Conservation (phyloP, 2,113 vertebrate genomes). For the Leptocoma aspasia region DNA sequence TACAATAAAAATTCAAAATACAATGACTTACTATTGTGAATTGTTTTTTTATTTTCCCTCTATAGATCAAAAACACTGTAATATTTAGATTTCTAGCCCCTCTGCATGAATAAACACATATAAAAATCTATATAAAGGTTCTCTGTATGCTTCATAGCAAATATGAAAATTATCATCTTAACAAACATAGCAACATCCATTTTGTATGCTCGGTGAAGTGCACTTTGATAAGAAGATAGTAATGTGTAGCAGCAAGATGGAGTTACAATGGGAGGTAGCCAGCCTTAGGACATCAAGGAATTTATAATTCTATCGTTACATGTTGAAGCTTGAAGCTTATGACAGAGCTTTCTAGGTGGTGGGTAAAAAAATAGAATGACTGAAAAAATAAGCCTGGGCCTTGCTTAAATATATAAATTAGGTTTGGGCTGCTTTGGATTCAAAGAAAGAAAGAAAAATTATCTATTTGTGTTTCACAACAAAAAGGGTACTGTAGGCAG, state of each 20-base stretch:
- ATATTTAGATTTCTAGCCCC: background rate
- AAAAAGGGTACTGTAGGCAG: background rate
- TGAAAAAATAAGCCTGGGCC: background rate
- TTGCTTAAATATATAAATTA: background rate
- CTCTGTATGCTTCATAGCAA: background rate
- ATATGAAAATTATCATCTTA: background rate
- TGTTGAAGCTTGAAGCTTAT: background rate
- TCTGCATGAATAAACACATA: background rate
- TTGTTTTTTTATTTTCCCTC: background rate
- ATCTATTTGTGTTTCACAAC: background rate
- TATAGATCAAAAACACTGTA: background rate
- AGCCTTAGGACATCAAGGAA: background rate
- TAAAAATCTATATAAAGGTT: background rate
- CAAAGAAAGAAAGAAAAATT: background rate
- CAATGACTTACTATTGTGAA: background rate
- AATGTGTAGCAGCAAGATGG: background rate
- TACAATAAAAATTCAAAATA: constrained; percentile 14
- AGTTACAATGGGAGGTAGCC: background rate
- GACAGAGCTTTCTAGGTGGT: background rate
- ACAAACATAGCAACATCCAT: background rate
- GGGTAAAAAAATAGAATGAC: background rate
- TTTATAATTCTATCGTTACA: background rate
- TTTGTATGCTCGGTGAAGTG: background rate
- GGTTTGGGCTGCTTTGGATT: background rate
- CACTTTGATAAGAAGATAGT: background rate